Evolutionary conservation across 2,797 vertebrate species (phyloP).

Genomic region (Anabas testudineus): DNA sequence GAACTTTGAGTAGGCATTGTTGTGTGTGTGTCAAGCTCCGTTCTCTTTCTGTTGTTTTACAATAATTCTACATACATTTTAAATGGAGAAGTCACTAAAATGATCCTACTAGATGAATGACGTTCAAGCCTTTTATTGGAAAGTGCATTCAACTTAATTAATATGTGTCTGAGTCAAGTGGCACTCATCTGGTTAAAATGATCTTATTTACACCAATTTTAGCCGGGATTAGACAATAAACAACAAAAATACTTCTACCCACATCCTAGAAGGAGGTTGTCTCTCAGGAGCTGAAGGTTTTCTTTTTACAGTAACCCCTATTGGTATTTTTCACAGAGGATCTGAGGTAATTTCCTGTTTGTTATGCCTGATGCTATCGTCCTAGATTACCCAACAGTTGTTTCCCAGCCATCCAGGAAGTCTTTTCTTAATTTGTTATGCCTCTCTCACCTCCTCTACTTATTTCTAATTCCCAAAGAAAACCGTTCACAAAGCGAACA

Average conservation of each 20-base stretch:
- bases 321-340: slow-evolving; percentile 50
- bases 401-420: slow-evolving; percentile 76
- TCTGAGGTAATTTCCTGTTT: slow-evolving; percentile 79
- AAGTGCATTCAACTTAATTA: not conserved
- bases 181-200: no score
- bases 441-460: slow-evolving; percentile 64
- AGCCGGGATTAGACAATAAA: not conserved
- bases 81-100: no score
- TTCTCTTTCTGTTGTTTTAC: no score
- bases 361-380: slow-evolving; percentile 60
- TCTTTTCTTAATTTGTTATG: slow-evolving; percentile 73
- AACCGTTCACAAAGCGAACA: slow-evolving; percentile 28
- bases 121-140: not conserved
- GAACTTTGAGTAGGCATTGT: no score
- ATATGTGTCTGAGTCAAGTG: not conserved
- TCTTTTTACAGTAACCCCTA: slow-evolving; percentile 28
- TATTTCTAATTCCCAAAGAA: slow-evolving; percentile 52
- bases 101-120: no score
- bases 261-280: slow-evolving; percentile 33
- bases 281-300: slow-evolving; percentile 12
- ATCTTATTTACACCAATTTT: not conserved
- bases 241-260: not conserved
- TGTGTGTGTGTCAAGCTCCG: no score
- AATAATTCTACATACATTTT: no score
- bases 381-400: slow-evolving; percentile 53